Evolutionary conservation across 1,140 invertebrate genomes (phyloP).

Genomic region (Drosophila persimilis): DNA sequence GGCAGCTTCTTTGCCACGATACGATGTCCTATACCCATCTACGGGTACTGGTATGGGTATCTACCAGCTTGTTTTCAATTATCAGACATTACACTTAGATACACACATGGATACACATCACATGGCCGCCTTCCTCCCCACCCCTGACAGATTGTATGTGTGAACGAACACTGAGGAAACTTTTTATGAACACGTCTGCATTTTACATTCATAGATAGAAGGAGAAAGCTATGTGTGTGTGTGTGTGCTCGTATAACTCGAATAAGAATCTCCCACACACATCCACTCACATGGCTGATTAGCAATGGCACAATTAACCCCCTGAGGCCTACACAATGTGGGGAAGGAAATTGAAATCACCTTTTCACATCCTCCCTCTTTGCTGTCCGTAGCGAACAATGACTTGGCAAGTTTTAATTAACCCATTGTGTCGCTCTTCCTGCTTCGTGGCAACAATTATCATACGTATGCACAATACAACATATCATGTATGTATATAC

Average conservation of each 20-base stretch:
- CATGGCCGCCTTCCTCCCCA: neutral
- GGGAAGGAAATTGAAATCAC: conserved; percentile 39
- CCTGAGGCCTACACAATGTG: conserved; percentile 28
- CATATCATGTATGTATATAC: conserved; percentile 1
- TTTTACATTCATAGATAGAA: conserved; percentile 20
- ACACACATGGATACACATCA: conserved; percentile 29
- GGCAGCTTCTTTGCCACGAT: conserved; percentile 25
- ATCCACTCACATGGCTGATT: conserved; percentile 19
- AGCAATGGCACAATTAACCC: conserved; percentile 42
- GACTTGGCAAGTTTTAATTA: conserved; percentile 55
- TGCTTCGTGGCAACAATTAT: conserved; percentile 38
- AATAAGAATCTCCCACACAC: neutral
- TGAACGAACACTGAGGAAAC: conserved; percentile 24
- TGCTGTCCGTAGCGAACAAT: conserved; percentile 16
- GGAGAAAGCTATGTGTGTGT: neutral
- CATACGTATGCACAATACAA: conserved; percentile 10
- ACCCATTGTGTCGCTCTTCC: conserved; percentile 46
- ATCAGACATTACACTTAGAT: conserved; percentile 51
- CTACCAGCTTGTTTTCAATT: conserved; percentile 63
- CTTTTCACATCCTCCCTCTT: conserved; percentile 15
- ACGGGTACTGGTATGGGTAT: conserved; percentile 21
- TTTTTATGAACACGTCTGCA: conserved; percentile 49
- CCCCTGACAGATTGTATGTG: conserved; percentile 13
- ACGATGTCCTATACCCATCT: neutral
- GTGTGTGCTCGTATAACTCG: neutral